phyloP scores from a whole-genome alignment of 2,888 invertebrate genomes.

The Torymus texanus region DNA sequence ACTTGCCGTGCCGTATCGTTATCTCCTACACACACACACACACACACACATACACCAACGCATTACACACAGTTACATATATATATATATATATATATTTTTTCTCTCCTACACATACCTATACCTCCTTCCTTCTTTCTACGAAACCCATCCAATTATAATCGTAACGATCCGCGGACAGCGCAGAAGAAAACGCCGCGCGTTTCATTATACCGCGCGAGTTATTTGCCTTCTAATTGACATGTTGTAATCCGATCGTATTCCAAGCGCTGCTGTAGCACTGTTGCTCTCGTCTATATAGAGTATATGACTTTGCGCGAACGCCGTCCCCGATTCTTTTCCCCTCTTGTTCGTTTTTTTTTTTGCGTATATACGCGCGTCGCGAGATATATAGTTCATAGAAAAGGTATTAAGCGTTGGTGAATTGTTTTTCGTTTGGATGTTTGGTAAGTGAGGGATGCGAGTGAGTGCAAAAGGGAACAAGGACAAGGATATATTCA shows the following conservation, averaged over 20 bases:
- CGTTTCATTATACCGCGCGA: slow-evolving; percentile 41
- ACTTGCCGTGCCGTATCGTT: neutral
- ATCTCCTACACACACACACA: too few relatives aligned
- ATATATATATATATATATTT: too few relatives aligned
- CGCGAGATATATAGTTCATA: neutral
- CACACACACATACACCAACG: too few relatives aligned
- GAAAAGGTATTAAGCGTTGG: slow-evolving; percentile 39
- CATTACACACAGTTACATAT: too few relatives aligned
- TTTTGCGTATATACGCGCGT: neutral
- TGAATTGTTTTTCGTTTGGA: neutral
- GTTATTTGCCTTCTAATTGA: slow-evolving; percentile 50
- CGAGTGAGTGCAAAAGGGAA: neutral
- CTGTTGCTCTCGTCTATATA: too few relatives aligned
- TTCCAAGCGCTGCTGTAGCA: too few relatives aligned
- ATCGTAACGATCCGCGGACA: neutral
- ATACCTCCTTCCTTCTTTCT: slow-evolving; percentile 9
- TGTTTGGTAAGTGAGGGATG: too few relatives aligned
- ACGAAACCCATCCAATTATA: slow-evolving; percentile 29
- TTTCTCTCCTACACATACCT: neutral
- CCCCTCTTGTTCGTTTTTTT: neutral
- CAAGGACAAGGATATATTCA: slow-evolving; percentile 30
- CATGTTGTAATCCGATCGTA: slow-evolving; percentile 52
- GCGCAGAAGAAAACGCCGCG: slow-evolving; percentile 19
- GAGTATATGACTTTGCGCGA: slow-evolving; percentile 28
- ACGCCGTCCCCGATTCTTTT: slow-evolving; percentile 49